These are phyloP conservation scores for Drosophila mojavensis DNA, from an alignment of 1,140 invertebrate genomes.

Conservation along the genomic window DNA sequence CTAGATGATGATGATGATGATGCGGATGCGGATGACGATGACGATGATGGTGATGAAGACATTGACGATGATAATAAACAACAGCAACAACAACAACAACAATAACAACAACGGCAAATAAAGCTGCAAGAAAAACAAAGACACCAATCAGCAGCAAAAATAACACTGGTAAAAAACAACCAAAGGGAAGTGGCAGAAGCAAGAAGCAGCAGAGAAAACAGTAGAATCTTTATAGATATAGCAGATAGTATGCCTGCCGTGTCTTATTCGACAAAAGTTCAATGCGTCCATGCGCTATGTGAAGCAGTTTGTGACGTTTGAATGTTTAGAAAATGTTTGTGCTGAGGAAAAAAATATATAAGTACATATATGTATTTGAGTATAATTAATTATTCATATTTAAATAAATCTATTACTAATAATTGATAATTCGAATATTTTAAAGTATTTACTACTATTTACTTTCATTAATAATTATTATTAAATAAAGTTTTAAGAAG, in stretches of 20 bases:
- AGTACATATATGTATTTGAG: too few species aligned
- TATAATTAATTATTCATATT: too few species aligned
- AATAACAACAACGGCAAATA: conserved; percentile 15
- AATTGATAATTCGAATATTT: too few species aligned
- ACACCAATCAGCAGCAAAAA: conserved; percentile 73
- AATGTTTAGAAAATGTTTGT: too few species aligned
- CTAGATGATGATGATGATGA: conserved; percentile 29
- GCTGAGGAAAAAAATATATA: too few species aligned
- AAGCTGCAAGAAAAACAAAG: conserved; percentile 66
- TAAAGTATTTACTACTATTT: too few species aligned
- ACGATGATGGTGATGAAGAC: conserved; percentile 22
- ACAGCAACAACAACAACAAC: conserved; percentile 24
- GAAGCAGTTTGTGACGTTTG: background rate
- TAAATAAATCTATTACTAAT: too few species aligned
- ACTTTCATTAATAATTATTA: too few species aligned
- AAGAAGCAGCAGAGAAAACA: conserved; percentile 10
- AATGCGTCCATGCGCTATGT: background rate
- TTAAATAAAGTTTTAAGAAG: too few species aligned
- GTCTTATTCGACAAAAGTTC: background rate
- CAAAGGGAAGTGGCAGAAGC: background rate
- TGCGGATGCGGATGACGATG: background rate
- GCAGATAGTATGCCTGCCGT: conserved; percentile 25
- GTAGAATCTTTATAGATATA: conserved; percentile 51
- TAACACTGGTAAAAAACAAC: conserved; percentile 37
- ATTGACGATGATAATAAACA: conserved; percentile 33